phyloP scores from a whole-genome alignment of 2,113 vertebrate species.

The Rhinichthys klamathensis region DNA sequence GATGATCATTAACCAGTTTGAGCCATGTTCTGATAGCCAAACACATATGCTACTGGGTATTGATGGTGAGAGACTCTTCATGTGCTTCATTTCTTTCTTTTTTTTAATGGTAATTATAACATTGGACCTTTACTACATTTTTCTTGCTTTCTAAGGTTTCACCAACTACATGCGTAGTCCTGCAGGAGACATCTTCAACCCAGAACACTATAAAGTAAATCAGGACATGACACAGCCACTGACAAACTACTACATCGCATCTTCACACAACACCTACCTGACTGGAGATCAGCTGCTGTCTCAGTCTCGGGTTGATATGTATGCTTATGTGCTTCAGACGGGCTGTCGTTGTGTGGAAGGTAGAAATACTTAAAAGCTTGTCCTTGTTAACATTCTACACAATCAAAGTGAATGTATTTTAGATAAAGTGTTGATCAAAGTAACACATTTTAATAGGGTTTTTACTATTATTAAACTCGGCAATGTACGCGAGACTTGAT shows the following conservation, averaged over 20 bases:
- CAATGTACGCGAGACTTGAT: no score
- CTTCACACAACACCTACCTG: constrained; percentile 97
- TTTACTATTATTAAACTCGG: not conserved
- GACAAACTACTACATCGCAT: constrained; percentile 90
- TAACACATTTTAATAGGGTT: not conserved
- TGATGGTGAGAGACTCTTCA: constrained; percentile 79
- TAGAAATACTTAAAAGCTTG: constrained; percentile 60
- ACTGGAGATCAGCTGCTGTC: constrained; percentile 93
- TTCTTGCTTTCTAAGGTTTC: constrained; percentile 77
- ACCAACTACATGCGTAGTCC: constrained; percentile 93
- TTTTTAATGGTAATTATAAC: not conserved
- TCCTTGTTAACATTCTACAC: not conserved
- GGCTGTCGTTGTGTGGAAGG: constrained; percentile 96
- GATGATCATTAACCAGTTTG: constrained; percentile 87
- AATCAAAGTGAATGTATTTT: not conserved
- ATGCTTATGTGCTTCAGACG: constrained; percentile 90
- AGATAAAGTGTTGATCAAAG: not conserved
- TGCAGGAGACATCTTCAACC: constrained; percentile 90
- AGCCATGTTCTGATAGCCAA: constrained; percentile 88
- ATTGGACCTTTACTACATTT: not conserved
- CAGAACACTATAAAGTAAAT: constrained; percentile 84
- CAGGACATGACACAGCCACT: constrained; percentile 92
- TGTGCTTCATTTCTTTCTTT: not conserved
- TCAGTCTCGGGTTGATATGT: constrained; percentile 94
- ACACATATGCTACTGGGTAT: constrained; percentile 85